Conservation (phyloP, 2,888 invertebrate species). For the Ditula angustiorana region DNA sequence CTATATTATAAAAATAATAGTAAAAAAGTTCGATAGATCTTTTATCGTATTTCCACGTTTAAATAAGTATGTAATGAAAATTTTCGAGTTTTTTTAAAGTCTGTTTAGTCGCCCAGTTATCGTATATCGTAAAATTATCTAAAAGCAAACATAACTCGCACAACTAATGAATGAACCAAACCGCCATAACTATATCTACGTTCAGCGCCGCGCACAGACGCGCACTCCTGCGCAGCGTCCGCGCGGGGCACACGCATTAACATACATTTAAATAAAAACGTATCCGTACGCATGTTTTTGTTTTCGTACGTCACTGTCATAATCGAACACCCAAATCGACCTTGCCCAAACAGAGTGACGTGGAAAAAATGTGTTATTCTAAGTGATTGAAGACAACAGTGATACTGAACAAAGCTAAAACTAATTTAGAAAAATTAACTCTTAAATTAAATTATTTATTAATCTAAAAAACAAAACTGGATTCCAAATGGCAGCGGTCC, state of each 20-base stretch:
- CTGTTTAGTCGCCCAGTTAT: background rate
- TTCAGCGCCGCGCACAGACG: background rate
- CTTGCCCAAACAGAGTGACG: slow-evolving; percentile 9
- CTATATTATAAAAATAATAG: too few relatives aligned
- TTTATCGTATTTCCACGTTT: too few relatives aligned
- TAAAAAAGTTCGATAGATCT: too few relatives aligned
- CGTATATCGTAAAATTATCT: background rate
- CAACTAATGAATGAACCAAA: slow-evolving; percentile 11
- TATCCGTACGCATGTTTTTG: slow-evolving; percentile 3
- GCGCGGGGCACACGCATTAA: slow-evolving; percentile 11
- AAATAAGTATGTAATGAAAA: too few relatives aligned
- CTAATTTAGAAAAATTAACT: background rate
- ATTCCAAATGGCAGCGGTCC: slow-evolving; percentile 49
- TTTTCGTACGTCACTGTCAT: slow-evolving; percentile 15
- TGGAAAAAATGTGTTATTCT: slow-evolving; percentile 7
- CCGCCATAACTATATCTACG: slow-evolving; percentile 16
- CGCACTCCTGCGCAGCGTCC: slow-evolving; percentile 6
- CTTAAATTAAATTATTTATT: background rate
- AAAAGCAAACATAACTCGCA: background rate
- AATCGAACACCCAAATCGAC: background rate
- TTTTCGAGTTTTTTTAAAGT: too few relatives aligned
- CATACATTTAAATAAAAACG: slow-evolving; percentile 1
- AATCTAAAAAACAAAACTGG: slow-evolving; percentile 45
- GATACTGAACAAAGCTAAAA: background rate
- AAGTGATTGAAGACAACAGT: background rate